These are phyloP conservation scores for Halocynthia aurantium DNA, from an alignment of 23 tunicate genomes.

Conservation along the genomic window DNA sequence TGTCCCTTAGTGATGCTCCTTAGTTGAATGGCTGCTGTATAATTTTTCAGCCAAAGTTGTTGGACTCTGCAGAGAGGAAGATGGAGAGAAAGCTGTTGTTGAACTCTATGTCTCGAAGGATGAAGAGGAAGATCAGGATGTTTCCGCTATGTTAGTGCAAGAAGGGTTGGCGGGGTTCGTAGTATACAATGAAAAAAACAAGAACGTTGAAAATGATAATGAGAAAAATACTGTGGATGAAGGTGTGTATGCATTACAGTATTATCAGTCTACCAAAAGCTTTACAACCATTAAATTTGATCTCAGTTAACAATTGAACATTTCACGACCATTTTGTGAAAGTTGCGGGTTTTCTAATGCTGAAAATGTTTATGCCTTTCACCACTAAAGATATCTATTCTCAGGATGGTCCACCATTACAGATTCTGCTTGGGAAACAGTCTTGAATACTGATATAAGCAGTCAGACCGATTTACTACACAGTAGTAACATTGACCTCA, in stretches of 20 bases:
- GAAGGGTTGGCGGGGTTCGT: not conserved
- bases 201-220: not conserved
- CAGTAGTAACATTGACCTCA: conserved; percentile 20
- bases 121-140: not conserved
- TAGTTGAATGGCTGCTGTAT: not conserved
- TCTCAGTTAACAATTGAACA: too few relatives aligned
- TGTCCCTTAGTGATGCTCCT: too few relatives aligned
- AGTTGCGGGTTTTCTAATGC: too few relatives aligned
- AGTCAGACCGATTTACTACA: not conserved
- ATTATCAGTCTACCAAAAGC: too few relatives aligned
- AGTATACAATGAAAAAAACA: not conserved
- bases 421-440: conserved; percentile 16
- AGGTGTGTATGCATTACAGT: not conserved
- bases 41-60: conserved; percentile 4
- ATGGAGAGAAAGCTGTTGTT: not conserved
- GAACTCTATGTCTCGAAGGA: not conserved
- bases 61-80: not conserved
- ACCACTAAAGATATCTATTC: not conserved
- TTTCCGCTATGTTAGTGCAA: not conserved
- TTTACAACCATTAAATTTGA: too few relatives aligned
- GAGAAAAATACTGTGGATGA: not conserved
- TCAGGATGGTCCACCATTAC: conserved; percentile 21
- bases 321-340: too few relatives aligned
- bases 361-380: too few relatives aligned
- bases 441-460: not conserved